These are phyloP conservation scores for Tichodroma muraria DNA, from an alignment of 2,113 vertebrate species.

Conservation along the genomic window DNA sequence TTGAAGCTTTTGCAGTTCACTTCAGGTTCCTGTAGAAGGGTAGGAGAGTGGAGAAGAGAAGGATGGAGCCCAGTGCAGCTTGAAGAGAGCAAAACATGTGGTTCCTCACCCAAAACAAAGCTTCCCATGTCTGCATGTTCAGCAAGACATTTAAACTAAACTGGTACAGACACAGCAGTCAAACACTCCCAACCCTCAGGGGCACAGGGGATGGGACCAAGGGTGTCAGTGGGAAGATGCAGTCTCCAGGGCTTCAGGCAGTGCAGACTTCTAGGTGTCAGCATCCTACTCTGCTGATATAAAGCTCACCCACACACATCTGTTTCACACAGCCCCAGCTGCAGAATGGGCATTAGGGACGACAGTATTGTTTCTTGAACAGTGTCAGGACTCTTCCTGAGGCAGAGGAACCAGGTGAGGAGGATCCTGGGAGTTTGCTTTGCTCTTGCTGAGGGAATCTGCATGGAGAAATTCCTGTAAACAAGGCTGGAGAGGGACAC, in stretches of 20 bases:
- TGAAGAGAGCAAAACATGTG: not conserved
- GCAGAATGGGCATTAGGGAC: not conserved
- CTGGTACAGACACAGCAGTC: too few species aligned
- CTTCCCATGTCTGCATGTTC: fast-evolving
- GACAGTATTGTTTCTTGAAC: not conserved
- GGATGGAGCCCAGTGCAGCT: fast-evolving
- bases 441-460: not conserved
- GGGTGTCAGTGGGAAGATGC: not conserved
- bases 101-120: not conserved
- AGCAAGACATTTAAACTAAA: not conserved
- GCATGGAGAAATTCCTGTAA: not conserved
- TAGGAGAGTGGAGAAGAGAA: too few species aligned
- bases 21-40: not conserved
- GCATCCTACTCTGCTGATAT: not conserved
- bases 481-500: not conserved
- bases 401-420: not conserved
- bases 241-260: not conserved
- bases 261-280: not conserved
- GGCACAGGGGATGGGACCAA: not conserved
- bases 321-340: not conserved
- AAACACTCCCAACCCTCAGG: not conserved
- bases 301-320: fast-evolving
- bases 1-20: not conserved
- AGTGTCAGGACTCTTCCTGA: not conserved
- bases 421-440: not conserved